Conservation (phyloP, 92 coral and sea anemone genomes). For the Virgularia gustaviana region DNA sequence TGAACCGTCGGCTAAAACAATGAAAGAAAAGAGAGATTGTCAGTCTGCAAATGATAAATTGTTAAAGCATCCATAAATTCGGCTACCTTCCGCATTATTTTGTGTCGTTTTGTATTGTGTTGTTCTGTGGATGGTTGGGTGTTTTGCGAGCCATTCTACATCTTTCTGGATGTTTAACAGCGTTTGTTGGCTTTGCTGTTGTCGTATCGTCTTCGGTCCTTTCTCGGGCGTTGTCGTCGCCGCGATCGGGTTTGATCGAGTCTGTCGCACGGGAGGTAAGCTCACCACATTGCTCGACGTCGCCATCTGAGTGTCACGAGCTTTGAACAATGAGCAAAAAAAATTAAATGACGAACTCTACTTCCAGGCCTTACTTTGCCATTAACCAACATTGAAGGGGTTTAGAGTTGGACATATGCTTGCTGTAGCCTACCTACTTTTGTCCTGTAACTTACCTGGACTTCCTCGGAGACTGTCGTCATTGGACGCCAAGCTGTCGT, state of each 20-base stretch:
- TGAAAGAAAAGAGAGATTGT: too few relatives aligned
- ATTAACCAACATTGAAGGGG: neutral
- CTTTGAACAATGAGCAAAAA: neutral
- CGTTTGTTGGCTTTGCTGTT: slow-evolving; percentile 11
- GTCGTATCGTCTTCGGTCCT: slow-evolving; percentile 12
- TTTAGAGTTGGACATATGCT: neutral
- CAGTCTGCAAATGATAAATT: too few relatives aligned
- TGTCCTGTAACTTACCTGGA: neutral
- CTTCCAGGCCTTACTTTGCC: neutral
- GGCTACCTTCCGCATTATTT: too few relatives aligned
- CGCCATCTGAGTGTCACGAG: neutral
- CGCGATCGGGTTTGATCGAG: slow-evolving; percentile 32
- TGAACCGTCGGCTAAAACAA: neutral
- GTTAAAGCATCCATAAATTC: too few relatives aligned
- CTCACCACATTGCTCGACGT: slow-evolving; percentile 37
- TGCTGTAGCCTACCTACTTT: neutral
- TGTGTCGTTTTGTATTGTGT: neutral
- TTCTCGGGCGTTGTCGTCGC: slow-evolving; percentile 15
- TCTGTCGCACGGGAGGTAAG: slow-evolving; percentile 31
- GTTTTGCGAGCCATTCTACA: slow-evolving; percentile 36
- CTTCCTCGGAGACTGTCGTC: neutral
- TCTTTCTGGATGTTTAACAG: slow-evolving; percentile 29
- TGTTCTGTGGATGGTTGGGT: slow-evolving; percentile 13
- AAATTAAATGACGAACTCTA: too few relatives aligned
- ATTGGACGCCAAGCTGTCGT: slow-evolving; percentile 9